Evolutionary conservation across 2,113 vertebrate genomes (phyloP), one percentile per base, ranked within the genome.

Genomic region (Noturus placidus): DNA sequence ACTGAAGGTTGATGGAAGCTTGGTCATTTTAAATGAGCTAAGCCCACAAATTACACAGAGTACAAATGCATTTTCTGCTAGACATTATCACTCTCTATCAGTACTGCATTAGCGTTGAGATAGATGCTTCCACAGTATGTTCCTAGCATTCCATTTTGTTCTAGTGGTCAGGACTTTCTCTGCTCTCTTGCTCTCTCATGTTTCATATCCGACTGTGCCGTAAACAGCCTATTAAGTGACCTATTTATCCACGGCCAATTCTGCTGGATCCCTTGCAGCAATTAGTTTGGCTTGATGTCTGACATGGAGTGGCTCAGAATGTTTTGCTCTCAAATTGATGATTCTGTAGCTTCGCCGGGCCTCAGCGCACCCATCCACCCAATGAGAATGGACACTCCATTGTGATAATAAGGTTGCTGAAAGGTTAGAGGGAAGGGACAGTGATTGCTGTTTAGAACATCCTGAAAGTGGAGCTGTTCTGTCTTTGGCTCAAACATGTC

Each of bases 181-280:
- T 82, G 70, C 72, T 81, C 70, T 69, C 52, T 81, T 52, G 79
- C 84, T 79, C 93, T 93, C 90, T 94, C 92, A 91, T 93, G 92
- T 90, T 93, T 95, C 93, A 93, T 92, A 93, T 94, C 92, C 91
- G 94, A 90, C 79, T 91, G 89, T 91, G 88, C 91, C 92, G 91
- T 95, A 96, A 96, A 96, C 95, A 96, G 94, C 91, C 85, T 83
- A 93, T 95, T 95, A 95, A 92, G 93, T 93, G 95, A 95, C 93
- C 93, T 96, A 95, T 96, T 96, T 96, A 95, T 95, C 94, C 93
- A 83, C 17, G 93, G 92, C 93, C 94, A 94, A 88, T 91, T 91
- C 90, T 92, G 92, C 93, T 93, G 94, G 92, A 94, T 95, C 93
- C 94, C 91, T 94, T 93, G 86, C 80, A 89, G 93, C 89, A 95